Evolutionary conservation across 2,113 vertebrate species (phyloP).

Genomic region (Lycaon pictus): DNA sequence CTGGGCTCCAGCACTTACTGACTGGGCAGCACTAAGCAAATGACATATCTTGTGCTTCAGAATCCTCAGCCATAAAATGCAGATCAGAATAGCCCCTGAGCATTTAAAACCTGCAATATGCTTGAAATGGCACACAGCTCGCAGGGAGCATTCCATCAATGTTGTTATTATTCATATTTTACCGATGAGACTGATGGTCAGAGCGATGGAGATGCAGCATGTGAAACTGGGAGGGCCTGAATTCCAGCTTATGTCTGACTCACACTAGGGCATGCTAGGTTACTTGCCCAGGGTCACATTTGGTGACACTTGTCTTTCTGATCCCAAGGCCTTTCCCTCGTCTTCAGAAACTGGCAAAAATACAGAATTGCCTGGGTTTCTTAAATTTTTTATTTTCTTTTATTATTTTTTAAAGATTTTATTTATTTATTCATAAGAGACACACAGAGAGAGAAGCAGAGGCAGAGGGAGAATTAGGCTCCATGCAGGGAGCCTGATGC

Average conservation of each 20-base stretch:
- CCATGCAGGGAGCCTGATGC: no score
- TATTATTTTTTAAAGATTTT: no score
- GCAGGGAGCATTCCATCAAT: not conserved
- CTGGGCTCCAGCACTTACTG: not conserved
- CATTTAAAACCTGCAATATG: not conserved
- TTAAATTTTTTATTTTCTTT: no score
- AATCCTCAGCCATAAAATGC: not conserved
- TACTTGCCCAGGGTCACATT: not conserved
- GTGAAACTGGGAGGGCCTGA: not conserved
- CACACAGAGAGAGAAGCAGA: no score
- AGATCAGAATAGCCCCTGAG: not conserved
- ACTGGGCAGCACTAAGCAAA: not conserved
- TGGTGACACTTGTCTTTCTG: not conserved
- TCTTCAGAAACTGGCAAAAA: constrained; percentile 44
- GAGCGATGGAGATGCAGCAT: not conserved
- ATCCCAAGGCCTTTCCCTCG: not conserved
- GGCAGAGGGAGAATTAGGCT: no score
- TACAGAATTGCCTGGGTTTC: not conserved
- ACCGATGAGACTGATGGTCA: not conserved
- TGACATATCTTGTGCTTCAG: constrained; percentile 1
- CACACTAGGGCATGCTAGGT: not conserved
- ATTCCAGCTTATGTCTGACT: not conserved
- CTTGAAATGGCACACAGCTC: not conserved
- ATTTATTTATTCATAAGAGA: no score
- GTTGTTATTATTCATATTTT: not conserved